Conservation (phyloP, 1,140 invertebrate species). For the Danaus plexippus region DNA sequence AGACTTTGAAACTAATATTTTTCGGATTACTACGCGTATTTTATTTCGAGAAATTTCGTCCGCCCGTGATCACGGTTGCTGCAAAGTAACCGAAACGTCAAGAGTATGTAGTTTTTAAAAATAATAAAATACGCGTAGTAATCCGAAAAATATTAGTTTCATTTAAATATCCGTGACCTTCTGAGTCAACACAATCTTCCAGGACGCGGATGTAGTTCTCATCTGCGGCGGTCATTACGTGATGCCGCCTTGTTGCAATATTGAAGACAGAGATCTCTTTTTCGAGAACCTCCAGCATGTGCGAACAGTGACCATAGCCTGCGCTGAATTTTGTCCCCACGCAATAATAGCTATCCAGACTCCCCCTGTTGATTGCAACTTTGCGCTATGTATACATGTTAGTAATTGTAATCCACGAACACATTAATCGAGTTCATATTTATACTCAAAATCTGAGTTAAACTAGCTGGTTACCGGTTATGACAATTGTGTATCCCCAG, state of each 20-base stretch:
- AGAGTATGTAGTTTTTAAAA: too few species aligned
- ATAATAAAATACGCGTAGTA: too few species aligned
- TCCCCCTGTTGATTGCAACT: constrained; percentile 56
- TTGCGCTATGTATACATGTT: constrained; percentile 44
- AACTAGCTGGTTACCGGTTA: background rate
- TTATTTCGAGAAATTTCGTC: too few species aligned
- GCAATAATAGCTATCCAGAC: constrained; percentile 51
- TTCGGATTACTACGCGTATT: too few species aligned
- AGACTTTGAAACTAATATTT: too few species aligned
- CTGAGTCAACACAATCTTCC: background rate
- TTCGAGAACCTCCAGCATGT: constrained; percentile 48
- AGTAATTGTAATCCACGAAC: constrained; percentile 17
- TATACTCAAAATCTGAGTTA: background rate
- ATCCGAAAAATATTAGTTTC: too few species aligned
- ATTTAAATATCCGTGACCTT: background rate
- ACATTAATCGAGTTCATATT: too few species aligned
- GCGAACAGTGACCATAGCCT: constrained; percentile 38
- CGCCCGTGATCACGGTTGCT: too few species aligned
- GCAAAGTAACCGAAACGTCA: too few species aligned
- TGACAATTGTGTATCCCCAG: constrained; percentile 20
- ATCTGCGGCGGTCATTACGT: constrained; percentile 53
- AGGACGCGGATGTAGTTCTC: constrained; percentile 51
- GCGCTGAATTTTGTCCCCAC: constrained; percentile 44
- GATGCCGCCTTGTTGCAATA: constrained; percentile 43
- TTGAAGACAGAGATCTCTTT: constrained; percentile 46